phyloP scores from a whole-genome alignment of 2,888 invertebrate genomes.

The Nephrotoma flavescens region DNA sequence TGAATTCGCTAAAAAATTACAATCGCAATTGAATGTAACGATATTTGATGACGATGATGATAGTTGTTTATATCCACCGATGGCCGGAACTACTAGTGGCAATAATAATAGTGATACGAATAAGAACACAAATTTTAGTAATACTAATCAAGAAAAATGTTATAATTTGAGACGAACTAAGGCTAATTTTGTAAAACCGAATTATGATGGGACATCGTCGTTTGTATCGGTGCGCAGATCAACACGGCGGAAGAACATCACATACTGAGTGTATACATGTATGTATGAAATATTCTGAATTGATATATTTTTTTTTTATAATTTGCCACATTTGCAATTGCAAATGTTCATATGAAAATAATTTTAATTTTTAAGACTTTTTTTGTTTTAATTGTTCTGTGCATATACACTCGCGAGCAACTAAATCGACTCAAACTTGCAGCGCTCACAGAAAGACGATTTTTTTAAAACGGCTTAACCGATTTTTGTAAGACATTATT shows the following conservation, averaged over 20 bases:
- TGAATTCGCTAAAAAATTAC: constrained; percentile 12
- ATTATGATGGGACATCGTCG: background rate
- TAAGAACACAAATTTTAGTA: background rate
- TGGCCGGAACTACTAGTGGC: background rate
- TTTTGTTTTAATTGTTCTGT: background rate
- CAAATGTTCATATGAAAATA: background rate
- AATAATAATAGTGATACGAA: background rate
- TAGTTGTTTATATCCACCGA: background rate
- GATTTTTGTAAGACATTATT: too few species aligned
- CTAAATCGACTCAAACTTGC: too few species aligned
- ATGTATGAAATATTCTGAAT: background rate
- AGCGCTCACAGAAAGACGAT: too few species aligned
- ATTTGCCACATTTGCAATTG: background rate
- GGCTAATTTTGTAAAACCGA: background rate
- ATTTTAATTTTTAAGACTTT: background rate
- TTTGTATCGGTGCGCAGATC: background rate
- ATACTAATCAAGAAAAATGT: background rate
- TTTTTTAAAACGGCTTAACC: too few species aligned
- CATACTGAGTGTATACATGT: background rate
- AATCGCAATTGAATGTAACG: constrained; percentile 6
- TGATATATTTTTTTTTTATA: background rate
- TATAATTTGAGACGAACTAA: constrained; percentile 1
- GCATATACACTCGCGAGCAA: too few species aligned
- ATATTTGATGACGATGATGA: background rate
- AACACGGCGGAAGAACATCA: background rate